Evolutionary conservation across 2,113 vertebrate species (phyloP), one percentile per base, ranked within the genome.

Genomic region (Scartelaos histophorus): DNA sequence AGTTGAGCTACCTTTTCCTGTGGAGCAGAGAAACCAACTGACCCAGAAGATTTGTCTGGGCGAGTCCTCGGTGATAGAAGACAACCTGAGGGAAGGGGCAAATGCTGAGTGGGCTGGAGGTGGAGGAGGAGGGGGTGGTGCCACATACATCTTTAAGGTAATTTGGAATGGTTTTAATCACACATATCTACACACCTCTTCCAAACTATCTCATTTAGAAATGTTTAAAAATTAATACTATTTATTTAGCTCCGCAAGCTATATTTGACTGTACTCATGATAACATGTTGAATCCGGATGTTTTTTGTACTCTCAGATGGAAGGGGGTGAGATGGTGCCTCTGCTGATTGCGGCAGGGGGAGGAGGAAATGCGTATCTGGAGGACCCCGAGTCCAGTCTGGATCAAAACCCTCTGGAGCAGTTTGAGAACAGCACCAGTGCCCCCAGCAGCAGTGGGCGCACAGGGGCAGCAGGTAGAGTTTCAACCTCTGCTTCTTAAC

Each of bases 281-380:
- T 29, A 29, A 29, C 29, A 29, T 43, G 38, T 43, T 7, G 12
- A 25, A 29, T n/a, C 5, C 3, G 3, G 16, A 25, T 47, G 1
- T 15, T 11, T 74, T 1, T 38, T 68, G 6, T 77, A 38, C 74
- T 25, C 29, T 54, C 83, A 95, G 95, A 92, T 92, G 93, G 94
- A 94, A 66, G 87, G 88, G 2, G 92, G 90, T 0, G 88, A 93
- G 82, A 90, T 90, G 70, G 91, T 96, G 86, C 96, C 95, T 46
- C 90, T 95, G 91, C 91, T 95, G 89, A 94, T 96, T 70, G 96
- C 95, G 12, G 96, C 96, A 58, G 95, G 96, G 19, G 97, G 95
- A 65, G 96, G 97, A 85, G 96, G 97, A 56, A 96, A 95, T 62
- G 95, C 95, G 43, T 97, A 96, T 87, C 72, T 95, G 88, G 95